These are phyloP conservation scores for Acronicta alni DNA, from an alignment of 2,888 invertebrate genomes.

Conservation along the genomic window DNA sequence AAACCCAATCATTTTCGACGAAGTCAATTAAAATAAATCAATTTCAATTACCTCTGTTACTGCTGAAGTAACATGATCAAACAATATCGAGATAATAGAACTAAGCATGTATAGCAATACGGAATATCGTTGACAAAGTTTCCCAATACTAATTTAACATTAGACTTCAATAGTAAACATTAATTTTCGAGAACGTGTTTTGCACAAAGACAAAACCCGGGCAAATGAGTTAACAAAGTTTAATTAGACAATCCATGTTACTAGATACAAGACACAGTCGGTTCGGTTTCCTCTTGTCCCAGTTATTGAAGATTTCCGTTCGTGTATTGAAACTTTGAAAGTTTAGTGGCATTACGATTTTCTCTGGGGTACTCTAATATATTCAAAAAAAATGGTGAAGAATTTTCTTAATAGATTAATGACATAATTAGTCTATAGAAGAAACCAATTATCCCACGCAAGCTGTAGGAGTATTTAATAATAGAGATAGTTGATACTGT, in stretches of 20 bases:
- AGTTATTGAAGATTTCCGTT: conserved; percentile 39
- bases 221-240: conserved; percentile 54
- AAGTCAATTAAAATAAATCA: conserved; percentile 23
- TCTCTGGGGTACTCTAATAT: conserved; percentile 11
- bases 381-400: conserved; percentile 7
- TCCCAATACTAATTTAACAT: conserved; percentile 44
- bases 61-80: conserved; percentile 17
- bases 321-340: conserved; percentile 28
- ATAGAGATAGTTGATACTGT: background rate
- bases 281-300: conserved; percentile 30
- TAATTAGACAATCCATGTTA: conserved; percentile 50
- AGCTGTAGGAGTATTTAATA: background rate
- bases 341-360: conserved; percentile 36
- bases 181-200: conserved; percentile 43
- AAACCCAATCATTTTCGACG: conserved; percentile 8
- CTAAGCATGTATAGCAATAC: conserved; percentile 18
- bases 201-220: conserved; percentile 48
- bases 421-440: too few species aligned
- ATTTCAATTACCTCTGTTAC: conserved; percentile 20
- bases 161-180: conserved; percentile 38
- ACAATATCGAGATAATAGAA: conserved; percentile 4
- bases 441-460: background rate
- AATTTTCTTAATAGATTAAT: too few species aligned
- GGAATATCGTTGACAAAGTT: conserved; percentile 38
- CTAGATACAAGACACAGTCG: conserved; percentile 45